A percentile compares a stretch with the other conserved stretches of the same genome.
phyloP scores from a whole-genome alignment of 1,140 invertebrate genomes.

The Hyles vespertilio region DNA sequence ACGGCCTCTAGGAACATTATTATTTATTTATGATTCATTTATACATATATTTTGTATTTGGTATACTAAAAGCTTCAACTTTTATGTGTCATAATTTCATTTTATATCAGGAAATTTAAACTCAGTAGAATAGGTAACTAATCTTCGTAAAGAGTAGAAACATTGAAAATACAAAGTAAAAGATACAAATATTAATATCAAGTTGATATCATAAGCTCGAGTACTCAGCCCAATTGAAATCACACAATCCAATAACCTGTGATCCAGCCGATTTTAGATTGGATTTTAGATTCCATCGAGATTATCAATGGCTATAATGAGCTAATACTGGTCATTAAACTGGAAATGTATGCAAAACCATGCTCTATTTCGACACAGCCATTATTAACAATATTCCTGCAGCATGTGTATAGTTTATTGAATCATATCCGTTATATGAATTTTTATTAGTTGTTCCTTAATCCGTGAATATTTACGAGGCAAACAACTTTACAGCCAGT shows the following conservation, averaged over 20 bases:
- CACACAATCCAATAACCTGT: background rate
- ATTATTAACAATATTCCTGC: slow-evolving; percentile 11
- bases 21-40: no score
- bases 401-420: slow-evolving; percentile 15
- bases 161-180: no score
- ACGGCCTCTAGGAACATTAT: no score
- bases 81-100: no score
- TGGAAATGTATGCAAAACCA: slow-evolving; percentile 4
- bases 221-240: background rate
- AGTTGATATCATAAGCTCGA: no score
- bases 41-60: no score
- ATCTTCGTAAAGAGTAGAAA: no score
- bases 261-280: slow-evolving; percentile 23
- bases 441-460: slow-evolving; percentile 46
- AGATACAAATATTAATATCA: no score
- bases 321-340: slow-evolving; percentile 28
- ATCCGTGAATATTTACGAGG: slow-evolving; percentile 48
- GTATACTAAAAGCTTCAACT: no score
- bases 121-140: no score
- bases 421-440: slow-evolving; percentile 42
- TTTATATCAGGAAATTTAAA: no score
- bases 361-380: slow-evolving; percentile 26
- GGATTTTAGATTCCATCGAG: slow-evolving; percentile 43
- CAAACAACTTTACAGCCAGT: slow-evolving; percentile 21
- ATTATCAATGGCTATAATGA: slow-evolving; percentile 36